These are phyloP conservation scores for Poliocrania exsul DNA, from an alignment of 2,797 vertebrate genomes.

Conservation along the genomic window DNA sequence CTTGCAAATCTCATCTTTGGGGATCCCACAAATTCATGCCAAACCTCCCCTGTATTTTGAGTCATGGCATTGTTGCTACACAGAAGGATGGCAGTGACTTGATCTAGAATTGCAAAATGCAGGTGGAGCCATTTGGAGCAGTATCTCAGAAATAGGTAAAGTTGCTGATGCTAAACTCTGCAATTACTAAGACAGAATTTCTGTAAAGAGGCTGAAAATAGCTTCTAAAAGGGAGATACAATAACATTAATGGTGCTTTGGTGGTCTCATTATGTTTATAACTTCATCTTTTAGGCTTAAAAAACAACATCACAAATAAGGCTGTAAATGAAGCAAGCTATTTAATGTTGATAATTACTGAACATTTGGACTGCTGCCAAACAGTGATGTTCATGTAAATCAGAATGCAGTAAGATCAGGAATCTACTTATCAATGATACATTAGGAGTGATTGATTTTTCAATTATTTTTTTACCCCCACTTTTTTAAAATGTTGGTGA, in stretches of 20 bases:
- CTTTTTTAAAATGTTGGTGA: neutral
- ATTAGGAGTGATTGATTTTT: neutral
- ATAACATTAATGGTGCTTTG: slow-evolving; percentile 20
- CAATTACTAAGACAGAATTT: neutral
- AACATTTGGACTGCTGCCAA: slow-evolving; percentile 9
- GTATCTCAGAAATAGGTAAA: neutral
- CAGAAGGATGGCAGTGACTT: neutral
- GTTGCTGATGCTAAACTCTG: neutral
- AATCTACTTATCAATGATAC: neutral
- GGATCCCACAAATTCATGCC: neutral
- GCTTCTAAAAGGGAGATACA: slow-evolving; percentile 11
- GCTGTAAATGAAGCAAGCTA: slow-evolving; percentile 49
- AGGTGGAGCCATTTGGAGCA: neutral
- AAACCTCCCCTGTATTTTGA: neutral
- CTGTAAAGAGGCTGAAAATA: slow-evolving; percentile 13
- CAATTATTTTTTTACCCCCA: neutral
- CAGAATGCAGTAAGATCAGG: neutral
- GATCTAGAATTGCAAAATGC: neutral
- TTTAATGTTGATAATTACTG: slow-evolving; percentile 55
- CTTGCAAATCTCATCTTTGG: neutral
- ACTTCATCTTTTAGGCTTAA: slow-evolving; percentile 53
- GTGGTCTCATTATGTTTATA: slow-evolving; percentile 45
- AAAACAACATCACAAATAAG: slow-evolving; percentile 60
- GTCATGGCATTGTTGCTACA: neutral
- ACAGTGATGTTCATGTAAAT: slow-evolving; percentile 39